Base-by-base conservation (phyloP, 2,888 invertebrate genomes). In the Steinernema scapterisci region DNA sequence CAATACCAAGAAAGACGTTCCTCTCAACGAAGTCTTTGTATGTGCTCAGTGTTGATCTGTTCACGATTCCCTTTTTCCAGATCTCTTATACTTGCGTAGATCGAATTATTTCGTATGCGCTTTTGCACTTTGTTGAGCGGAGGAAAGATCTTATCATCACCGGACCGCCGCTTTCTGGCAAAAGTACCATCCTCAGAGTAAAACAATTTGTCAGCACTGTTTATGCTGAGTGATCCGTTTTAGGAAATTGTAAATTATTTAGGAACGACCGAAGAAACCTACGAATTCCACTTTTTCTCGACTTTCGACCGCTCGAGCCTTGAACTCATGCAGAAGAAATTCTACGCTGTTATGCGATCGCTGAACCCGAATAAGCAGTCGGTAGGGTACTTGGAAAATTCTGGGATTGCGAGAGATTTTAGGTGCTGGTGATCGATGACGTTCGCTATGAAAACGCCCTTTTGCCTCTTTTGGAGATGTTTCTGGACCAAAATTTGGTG, bases 381-480 rank as follows among this genome's bases (percentile, higher is more conserved):
- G 5, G 63, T 63, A n/a, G 31, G 63, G 2, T 9, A 1, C 13
- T 13, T 25, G 63, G 13, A 48, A 27, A 31, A 13, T 1, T 16
- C 31, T 16, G 6, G 9, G 38, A 38, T 38, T 3, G 9, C 31
- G 63, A 16, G 11, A 16, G 7, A 63, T 78, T 73, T 38, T 46
- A 78, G 78, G 51, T 71, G 16, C 27, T 79, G 9, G 71, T 81
- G 5, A 52, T 79, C 45, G 79, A 79, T 38, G 45, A 77, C 21
- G 80, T 79, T 27, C 73, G 54, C 7, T 80, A 80, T 63, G 77
- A 77, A 16, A 85, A 85, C 73, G 78, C 82, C 0, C 75, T 81
- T 19, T 77, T 80, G 1, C 76, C 84, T 2, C 78, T 85, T 7
- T 75, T 85, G 13, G 85, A 85, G 70, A 74, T 85, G 56, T 82